Evolutionary conservation across 1,140 invertebrate species (phyloP).

Genomic region (Anthonomus grandis): DNA sequence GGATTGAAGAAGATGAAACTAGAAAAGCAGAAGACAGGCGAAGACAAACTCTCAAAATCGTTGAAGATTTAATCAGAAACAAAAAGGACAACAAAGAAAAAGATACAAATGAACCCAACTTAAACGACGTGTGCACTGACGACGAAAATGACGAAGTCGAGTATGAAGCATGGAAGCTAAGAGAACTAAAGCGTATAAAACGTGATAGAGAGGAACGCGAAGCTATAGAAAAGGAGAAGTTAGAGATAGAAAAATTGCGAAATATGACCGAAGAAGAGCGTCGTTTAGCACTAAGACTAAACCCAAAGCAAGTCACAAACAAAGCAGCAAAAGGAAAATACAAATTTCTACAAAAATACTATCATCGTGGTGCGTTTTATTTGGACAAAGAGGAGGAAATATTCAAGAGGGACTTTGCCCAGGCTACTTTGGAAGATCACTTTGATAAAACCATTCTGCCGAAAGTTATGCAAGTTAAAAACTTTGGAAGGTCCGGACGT

Average conservation of each 20-base stretch:
- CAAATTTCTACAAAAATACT: constrained; percentile 99
- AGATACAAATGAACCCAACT: constrained; percentile 60
- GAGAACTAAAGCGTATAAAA: constrained; percentile 95
- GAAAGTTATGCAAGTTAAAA: constrained; percentile 99
- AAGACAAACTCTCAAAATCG: constrained; percentile 81
- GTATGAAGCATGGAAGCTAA: constrained; percentile 96
- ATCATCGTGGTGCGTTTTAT: constrained; percentile 98
- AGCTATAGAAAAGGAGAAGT: constrained; percentile 77
- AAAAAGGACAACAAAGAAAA: constrained; percentile 59
- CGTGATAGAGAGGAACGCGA: constrained; percentile 93
- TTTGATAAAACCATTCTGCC: constrained; percentile 98
- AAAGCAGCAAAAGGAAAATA: constrained; percentile 98
- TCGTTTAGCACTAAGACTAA: constrained; percentile 80
- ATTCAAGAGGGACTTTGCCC: constrained; percentile 91
- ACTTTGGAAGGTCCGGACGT: constrained; percentile 96
- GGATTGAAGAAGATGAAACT: constrained; percentile 74
- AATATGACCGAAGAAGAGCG: constrained; percentile 97
- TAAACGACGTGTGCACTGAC: constrained; percentile 92
- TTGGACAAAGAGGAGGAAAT: constrained; percentile 93
- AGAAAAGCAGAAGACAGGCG: constrained; percentile 79
- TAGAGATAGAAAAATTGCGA: constrained; percentile 87
- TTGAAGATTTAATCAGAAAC: constrained; percentile 85
- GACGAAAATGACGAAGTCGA: constrained; percentile 98
- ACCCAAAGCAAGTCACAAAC: constrained; percentile 93
- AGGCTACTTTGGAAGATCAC: constrained; percentile 96